phyloP scores from a whole-genome alignment of 1,140 invertebrate genomes.

The Apis cerana region DNA sequence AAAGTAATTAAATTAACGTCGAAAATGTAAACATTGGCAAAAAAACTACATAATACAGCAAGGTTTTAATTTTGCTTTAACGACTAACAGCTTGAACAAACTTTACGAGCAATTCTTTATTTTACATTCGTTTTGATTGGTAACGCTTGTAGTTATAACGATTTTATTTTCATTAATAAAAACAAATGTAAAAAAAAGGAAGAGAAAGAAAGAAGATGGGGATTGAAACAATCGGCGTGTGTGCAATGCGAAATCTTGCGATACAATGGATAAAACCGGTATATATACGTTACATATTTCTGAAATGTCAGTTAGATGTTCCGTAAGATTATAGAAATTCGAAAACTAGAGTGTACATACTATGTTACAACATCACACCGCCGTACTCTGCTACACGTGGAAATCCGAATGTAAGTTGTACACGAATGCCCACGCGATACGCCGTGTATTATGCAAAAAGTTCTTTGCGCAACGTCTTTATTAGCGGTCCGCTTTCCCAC shows the following conservation, averaged over 20 bases:
- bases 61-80: not conserved
- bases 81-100: not conserved
- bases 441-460: conserved; percentile 48
- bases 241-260: not conserved
- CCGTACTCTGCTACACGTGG: conserved; percentile 35
- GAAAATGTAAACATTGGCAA: not conserved
- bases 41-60: not conserved
- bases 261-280: conserved; percentile 22
- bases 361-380: conserved; percentile 10
- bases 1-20: not conserved
- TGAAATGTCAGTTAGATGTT: conserved; percentile 28
- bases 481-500: conserved; percentile 49
- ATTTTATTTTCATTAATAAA: conserved; percentile 13
- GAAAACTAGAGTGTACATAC: conserved; percentile 18
- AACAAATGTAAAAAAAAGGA: not conserved
- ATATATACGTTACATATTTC: not conserved
- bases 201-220: not conserved
- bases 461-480: conserved; percentile 50
- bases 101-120: too few relatives aligned
- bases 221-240: not conserved
- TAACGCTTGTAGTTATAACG: not conserved
- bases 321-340: conserved; percentile 39
- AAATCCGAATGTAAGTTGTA: conserved; percentile 44
- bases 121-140: too few relatives aligned
- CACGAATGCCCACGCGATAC: conserved; percentile 41